Evolutionary conservation across 1,140 invertebrate genomes (phyloP), one percentile per base, ranked within the genome.

Genomic region (Polyergus mexicanus): DNA sequence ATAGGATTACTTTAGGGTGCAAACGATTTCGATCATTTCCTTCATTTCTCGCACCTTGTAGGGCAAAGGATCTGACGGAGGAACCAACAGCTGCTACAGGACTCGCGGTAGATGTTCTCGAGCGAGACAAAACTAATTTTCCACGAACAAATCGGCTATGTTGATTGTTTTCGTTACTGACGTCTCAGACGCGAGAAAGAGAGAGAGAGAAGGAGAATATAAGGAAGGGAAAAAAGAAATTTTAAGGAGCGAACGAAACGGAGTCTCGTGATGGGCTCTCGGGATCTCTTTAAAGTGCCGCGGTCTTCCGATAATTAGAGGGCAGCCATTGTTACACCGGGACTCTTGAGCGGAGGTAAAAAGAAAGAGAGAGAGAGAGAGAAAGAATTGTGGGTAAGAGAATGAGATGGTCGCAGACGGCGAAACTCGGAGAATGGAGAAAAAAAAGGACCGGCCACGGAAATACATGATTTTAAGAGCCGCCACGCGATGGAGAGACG

Each of bases 221-320:
- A 38, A 71, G 65, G 51, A 62, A 60, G 63, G 58, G 68, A 22
- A 74, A 84, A 87, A 86, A 90, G 90, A 88, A 81, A 91, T 92
- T 91, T 93, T 90, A 93, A 93, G 92, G 85, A 92, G 92, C 91
- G 91, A 92, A 94, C 92, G 92, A 93, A 94, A 94, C 91, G 90
- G 87, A 92, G 90, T 91, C 90, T 89, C 88, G 91, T 92, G 93
- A 94, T 94, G 93, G 92, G 90, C 90, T 93, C 85, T 83, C 84
- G 90, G 91, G 92, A 93, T 92, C 92, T 94, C 92, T 94, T 90
- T 94, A 94, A 95, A 95, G 94, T 94, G 94, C 93, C 93, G 94
- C 94, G 94, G 94, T 89, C 92, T 94, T 93, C 92, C 91, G 94
- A 94, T 95, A 95, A 95, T 95, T 95, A 95, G 92, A 95, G 94